Evolutionary conservation across 2,888 invertebrate genomes (phyloP).

Genomic region (Nemurella pictetii): DNA sequence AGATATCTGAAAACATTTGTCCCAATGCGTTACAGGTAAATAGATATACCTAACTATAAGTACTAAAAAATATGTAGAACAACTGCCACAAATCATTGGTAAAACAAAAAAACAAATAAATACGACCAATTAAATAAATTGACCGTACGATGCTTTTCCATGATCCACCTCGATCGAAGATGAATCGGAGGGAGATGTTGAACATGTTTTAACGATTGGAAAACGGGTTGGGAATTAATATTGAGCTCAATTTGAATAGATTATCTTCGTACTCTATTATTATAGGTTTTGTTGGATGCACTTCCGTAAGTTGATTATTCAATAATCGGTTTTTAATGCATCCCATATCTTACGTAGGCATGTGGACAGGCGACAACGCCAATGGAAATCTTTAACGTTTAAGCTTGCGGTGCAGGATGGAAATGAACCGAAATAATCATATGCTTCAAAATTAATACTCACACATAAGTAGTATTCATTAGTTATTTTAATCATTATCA

Average conservation of each 20-base stretch:
- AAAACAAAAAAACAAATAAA: not conserved
- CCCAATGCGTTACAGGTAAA: no score
- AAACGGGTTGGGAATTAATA: not conserved
- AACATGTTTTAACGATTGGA: not conserved
- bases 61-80: not conserved
- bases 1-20: no score
- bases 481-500: not conserved
- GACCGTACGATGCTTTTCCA: not conserved
- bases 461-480: not conserved
- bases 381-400: not conserved
- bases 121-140: not conserved
- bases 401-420: not conserved
- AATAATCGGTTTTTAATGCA: not conserved
- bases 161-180: not conserved
- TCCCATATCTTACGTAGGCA: not conserved
- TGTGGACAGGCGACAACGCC: not conserved
- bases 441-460: not conserved
- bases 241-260: not conserved
- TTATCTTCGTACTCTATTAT: not conserved
- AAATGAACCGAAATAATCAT: not conserved
- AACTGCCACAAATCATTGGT: not conserved
- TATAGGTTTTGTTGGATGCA: not conserved
- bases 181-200: not conserved
- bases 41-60: no score
- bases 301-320: not conserved